Percentiles rank a stretch among this genome's conserved stretches.
These are phyloP conservation scores for Aphaenogaster floridana DNA, from an alignment of 1,140 invertebrate genomes.

Conservation along the genomic window DNA sequence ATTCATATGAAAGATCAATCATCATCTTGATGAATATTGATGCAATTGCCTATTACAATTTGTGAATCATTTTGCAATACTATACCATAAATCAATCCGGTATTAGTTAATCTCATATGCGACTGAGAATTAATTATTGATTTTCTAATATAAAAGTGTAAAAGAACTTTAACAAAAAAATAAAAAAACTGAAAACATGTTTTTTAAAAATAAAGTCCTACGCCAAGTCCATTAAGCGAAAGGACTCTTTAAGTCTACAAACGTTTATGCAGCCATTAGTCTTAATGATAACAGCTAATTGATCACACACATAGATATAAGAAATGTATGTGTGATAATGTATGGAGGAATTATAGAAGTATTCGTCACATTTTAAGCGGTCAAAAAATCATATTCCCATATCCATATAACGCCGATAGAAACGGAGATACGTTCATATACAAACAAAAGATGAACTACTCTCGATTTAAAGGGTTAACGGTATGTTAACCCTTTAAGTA, in stretches of 20 bases:
- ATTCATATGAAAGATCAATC: neutral
- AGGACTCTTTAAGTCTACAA: neutral
- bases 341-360: neutral
- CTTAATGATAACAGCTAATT: conserved; percentile 5
- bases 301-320: neutral
- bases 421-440: conserved; percentile 16
- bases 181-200: neutral
- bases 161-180: neutral
- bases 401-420: neutral
- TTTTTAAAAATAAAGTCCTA: neutral
- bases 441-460: neutral
- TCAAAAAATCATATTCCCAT: neutral
- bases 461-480: conserved; percentile 21
- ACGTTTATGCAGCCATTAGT: neutral
- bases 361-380: neutral
- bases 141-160: neutral
- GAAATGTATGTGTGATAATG: neutral
- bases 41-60: neutral
- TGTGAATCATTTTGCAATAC: neutral
- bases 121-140: neutral
- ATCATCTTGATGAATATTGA: conserved; percentile 2
- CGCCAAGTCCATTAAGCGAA: neutral
- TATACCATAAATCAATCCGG: neutral
- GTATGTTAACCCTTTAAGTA: no score
- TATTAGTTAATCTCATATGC: neutral